Base-by-base conservation (phyloP, 2,113 vertebrate genomes). In the Rhabdornis inornatus region DNA sequence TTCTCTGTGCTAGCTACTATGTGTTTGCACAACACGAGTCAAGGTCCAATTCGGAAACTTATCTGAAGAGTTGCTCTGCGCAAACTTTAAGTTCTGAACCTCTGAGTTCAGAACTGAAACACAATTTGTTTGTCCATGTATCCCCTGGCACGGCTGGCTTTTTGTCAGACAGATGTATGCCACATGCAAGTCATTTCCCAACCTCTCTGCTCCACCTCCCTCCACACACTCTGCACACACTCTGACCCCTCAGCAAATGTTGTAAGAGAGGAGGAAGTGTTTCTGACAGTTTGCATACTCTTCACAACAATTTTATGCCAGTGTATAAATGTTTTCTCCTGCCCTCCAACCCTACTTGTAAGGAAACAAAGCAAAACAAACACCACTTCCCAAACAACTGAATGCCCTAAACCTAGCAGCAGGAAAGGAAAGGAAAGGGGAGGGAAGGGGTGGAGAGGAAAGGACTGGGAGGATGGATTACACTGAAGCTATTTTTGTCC, bases 151-250 rank as follows among this genome's bases (percentile, higher is more conserved):
- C 10, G 16, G 76, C 79, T 93, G 92, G 94, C 96, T 89, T 87
- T 96, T 68, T 93, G 92, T 96, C 94, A 97, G 89, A 57, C 90
- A 95, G 95, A 96, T 93, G 90, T 78, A 96, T 86, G 92, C 88
- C 94, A 82, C 90, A 94, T 87, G 92, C 90, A 90, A 96, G 93
- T 49, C n/a, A 69, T 96, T 97, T 96, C 94, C 88, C 93, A 96
- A 94, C 87, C 92, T 61, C 91, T 21, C 89, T 65, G 70, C 85
- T 91, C 93, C 93, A 94, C 94, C 95, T 95, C 96, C 90, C 64
- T 96, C 79, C 83, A 75, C 13, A 53, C 79, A 85, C 75, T 80
- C 87, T 88, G 87, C 63, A n/a, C 79, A 94, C 77, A 91, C 92
- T 90, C 83, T 94, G 93, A 96, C 94, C 90, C 57, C 69, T 92